Evolutionary conservation across 2,888 invertebrate species (phyloP).

Genomic region (Oxytorus armatus): DNA sequence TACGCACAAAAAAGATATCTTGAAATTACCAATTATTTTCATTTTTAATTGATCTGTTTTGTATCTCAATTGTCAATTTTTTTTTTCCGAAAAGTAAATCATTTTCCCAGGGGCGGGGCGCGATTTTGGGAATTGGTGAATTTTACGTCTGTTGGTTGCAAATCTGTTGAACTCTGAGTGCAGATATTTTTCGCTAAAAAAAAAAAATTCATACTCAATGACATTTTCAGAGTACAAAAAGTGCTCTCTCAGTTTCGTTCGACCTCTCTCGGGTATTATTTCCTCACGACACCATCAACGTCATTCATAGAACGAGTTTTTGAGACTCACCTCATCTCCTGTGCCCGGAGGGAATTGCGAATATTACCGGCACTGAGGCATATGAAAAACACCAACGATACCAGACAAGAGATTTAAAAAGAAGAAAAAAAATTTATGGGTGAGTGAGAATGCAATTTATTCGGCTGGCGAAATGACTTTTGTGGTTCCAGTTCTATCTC

Average conservation of each 20-base stretch:
- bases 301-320: constrained; percentile 55
- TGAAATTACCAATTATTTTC: neutral
- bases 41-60: neutral
- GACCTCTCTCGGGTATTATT: neutral
- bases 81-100: neutral
- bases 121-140: neutral
- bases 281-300: constrained; percentile 1
- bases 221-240: neutral
- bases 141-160: neutral
- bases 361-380: constrained; percentile 21
- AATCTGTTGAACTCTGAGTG: neutral
- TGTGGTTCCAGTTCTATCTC: constrained; percentile 38
- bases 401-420: neutral
- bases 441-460: constrained; percentile 50
- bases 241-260: neutral
- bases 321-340: constrained; percentile 18
- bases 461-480: constrained; percentile 51
- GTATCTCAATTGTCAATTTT: neutral
- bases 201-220: neutral
- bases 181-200: too few species aligned
- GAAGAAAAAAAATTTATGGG: constrained; percentile 26
- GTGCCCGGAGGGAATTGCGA: constrained; percentile 2
- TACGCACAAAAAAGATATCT: neutral
- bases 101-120: neutral
- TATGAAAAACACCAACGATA: constrained; percentile 13